Base-by-base conservation (phyloP, 1,140 invertebrate species). In the Paracyclopina nana region DNA sequence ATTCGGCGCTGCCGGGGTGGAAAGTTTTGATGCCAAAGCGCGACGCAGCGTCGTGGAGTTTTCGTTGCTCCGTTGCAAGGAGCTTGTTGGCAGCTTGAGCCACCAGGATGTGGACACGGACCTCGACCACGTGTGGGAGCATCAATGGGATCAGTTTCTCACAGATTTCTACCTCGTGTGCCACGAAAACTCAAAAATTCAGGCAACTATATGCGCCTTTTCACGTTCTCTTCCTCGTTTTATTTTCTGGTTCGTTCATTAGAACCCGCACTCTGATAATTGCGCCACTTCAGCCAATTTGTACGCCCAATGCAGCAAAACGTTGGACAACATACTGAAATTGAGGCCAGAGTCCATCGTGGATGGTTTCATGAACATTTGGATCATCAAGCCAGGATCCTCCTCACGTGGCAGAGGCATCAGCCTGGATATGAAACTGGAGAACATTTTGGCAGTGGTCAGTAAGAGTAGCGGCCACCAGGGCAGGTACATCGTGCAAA, bases 311-410 rank as follows among this genome's bases (percentile, higher is more conserved):
- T 56, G 69, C 61, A 22, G 62, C 61, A 14, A 71, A 60, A 54
- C 61, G 20, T 38, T 38, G 34, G 34, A 38, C 14, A 20, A 16
- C 34, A 38, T 38, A n/a, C 8, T n/a, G n/a, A n/a, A n/a, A n/a
- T n/a, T n/a, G n/a, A 38, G 72, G 79, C 82, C 82, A 0, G 82
- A 88, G 61, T 72, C 78, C 46, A 72, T 78, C 1, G 62, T 65
- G 57, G 87, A 90, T 62, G 86, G 85, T 0, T 68, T 74, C 31
- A 71, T 76, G 50, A 91, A 92, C 63, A 75, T 91, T 46, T 95
- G 88, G 88, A 94, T 95, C 56, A 72, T 92, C 22, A 95, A 95
- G 63, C 90, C 90, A 0, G 85, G 86, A 11, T 87, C 87, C 46
- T 83, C 86, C 63, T 92, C 85, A 54, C 71, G 87, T 2, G 88